Conservation (phyloP, 2,888 invertebrate species). For the Mylabris sibirica region DNA sequence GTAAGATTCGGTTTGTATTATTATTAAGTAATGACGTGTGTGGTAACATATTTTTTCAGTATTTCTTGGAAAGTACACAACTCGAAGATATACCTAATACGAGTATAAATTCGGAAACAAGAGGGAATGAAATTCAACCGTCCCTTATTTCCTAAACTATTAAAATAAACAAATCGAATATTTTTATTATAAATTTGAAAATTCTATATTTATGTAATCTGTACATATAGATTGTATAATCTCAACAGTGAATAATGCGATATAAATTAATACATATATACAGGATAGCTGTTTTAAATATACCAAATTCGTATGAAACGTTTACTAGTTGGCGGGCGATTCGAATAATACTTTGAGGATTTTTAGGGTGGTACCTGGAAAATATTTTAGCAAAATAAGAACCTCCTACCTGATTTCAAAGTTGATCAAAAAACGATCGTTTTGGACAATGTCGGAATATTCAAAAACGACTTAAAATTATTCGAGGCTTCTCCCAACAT, state of each 20-base stretch:
- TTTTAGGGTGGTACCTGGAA: too few relatives aligned
- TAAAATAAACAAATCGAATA: neutral
- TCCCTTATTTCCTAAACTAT: constrained; percentile 27
- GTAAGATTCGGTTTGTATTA: constrained; percentile 31
- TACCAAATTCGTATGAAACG: too few relatives aligned
- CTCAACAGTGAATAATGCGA: neutral
- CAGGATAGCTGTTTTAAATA: too few relatives aligned
- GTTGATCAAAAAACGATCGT: too few relatives aligned
- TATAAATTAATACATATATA: too few relatives aligned
- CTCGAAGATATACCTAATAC: constrained; percentile 37
- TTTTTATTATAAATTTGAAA: neutral
- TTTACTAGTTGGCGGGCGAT: too few relatives aligned
- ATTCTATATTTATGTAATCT: neutral
- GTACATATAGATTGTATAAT: neutral
- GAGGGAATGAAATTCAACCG: constrained; percentile 30
- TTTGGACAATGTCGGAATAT: too few relatives aligned
- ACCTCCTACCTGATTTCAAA: too few relatives aligned
- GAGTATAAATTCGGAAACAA: constrained; percentile 43
- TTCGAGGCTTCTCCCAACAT: too few relatives aligned
- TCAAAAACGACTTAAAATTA: too few relatives aligned
- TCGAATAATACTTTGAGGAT: too few relatives aligned
- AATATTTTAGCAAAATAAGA: too few relatives aligned
- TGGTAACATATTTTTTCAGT: constrained; percentile 18
- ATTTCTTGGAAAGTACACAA: constrained; percentile 30
- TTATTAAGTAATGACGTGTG: constrained; percentile 20